phyloP scores from a whole-genome alignment of 2,797 vertebrate genomes.

The Valencia hispanica region DNA sequence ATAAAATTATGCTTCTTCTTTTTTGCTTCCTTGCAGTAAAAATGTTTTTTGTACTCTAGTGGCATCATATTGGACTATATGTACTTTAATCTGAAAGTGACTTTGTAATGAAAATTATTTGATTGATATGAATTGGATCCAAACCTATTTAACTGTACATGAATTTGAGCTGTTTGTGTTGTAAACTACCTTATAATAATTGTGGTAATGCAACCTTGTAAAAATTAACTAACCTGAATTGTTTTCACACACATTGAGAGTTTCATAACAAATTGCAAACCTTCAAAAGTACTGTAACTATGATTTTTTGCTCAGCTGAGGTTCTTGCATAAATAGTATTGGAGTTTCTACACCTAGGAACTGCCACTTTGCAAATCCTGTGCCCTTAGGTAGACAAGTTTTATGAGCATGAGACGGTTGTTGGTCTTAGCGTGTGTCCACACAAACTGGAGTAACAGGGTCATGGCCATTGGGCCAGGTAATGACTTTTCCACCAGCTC shows the following conservation, averaged over 20 bases:
- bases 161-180: neutral
- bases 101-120: neutral
- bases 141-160: neutral
- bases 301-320: conserved; percentile 89
- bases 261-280: conserved; percentile 28
- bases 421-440: conserved; percentile 20
- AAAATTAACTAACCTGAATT: neutral
- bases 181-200: neutral
- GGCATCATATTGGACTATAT: neutral
- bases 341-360: conserved; percentile 35
- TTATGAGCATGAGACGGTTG: conserved; percentile 26
- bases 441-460: conserved; percentile 83
- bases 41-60: neutral
- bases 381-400: conserved; percentile 37
- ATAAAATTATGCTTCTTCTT: neutral
- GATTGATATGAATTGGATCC: neutral
- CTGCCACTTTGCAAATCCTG: conserved; percentile 38
- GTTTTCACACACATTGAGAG: neutral
- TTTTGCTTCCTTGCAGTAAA: neutral
- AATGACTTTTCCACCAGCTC: conserved; percentile 85
- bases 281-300: conserved; percentile 62
- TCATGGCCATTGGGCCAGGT: conserved; percentile 90
- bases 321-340: conserved; percentile 58
- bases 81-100: neutral
- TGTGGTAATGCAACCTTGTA: neutral